Evolutionary conservation across 2,888 invertebrate species (phyloP), one percentile per base, ranked within the genome.

Genomic region (Perithous albicinctus): DNA sequence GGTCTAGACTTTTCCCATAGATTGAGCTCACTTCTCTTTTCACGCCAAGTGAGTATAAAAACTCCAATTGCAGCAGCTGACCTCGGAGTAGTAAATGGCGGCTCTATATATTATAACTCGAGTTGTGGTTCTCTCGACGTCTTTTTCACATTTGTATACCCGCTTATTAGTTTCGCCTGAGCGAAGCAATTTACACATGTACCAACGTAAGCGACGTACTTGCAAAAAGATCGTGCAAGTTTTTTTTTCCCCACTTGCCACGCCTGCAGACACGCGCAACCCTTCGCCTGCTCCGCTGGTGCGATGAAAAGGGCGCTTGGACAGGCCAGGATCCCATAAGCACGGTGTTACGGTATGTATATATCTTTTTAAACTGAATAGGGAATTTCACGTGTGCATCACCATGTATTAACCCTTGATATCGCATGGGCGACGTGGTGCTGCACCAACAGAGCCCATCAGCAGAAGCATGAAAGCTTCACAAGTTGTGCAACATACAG

Each of bases 321-420:
- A 69, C 64, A 51, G 23, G 38, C 20, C n/a, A 26, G 64, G 15
- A 38, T 64, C 43, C 35, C 18, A 20, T 72, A 69, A 61, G 46
- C 63, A 8, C 8, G 15, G 2, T 1, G 2, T 18, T 56, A 7
- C 15, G 2, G n/a, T 5, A 26, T 29, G 48, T 73, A 48, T 67
- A 43, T 64, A 51, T 29, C 35, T 56, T 72, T 77, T 74, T 75
- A 46, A n/a, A 73, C 41, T 18, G 61, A 77, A 46, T 63, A 51
- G 76, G 41, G 51, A 46, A 61, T 77, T 67, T 20, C 61, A 51
- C 76, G 54, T 41, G 63, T 26, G 78, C 46, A 63, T 78, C 38
- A 59, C 29, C 69, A 63, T 81, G 73, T 74, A 74, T 78, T 63
- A 81, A 78, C 81, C 77, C 77, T 78, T 78, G 74, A 73, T 74